Evolutionary conservation across 2,113 vertebrate genomes (phyloP).

Genomic region (Nesoenas mayeri): DNA sequence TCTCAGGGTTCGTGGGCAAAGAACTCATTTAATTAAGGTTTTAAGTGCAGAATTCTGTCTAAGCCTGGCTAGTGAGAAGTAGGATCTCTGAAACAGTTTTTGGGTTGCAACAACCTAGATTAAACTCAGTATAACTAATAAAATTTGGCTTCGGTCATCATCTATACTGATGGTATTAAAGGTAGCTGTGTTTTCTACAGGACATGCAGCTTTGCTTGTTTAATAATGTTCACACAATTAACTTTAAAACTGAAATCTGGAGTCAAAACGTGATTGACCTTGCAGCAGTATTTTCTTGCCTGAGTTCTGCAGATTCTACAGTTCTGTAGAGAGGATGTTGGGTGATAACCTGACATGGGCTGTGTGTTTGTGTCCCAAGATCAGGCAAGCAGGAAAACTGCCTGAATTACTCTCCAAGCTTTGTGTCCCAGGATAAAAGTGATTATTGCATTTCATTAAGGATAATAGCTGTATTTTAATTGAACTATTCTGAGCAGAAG

Average conservation of each 20-base stretch:
- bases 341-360: background rate
- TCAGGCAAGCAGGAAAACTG: background rate
- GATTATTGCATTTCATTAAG: background rate
- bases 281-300: background rate
- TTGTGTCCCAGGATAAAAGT: background rate
- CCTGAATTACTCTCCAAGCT: background rate
- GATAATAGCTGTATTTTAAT: background rate
- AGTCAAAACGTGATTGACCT: background rate
- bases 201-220: background rate
- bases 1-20: background rate
- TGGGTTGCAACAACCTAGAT: background rate
- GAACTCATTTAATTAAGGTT: background rate
- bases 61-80: background rate
- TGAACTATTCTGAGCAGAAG: background rate
- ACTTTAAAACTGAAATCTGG: background rate
- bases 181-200: background rate
- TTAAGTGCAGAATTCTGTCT: background rate
- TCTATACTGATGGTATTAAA: background rate
- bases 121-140: background rate
- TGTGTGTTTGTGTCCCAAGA: background rate
- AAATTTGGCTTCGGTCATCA: background rate
- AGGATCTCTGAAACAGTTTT: background rate
- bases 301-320: background rate
- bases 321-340: background rate
- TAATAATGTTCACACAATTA: background rate